Conservation (phyloP, 2,888 invertebrate species). For the Mayetiola destructor region DNA sequence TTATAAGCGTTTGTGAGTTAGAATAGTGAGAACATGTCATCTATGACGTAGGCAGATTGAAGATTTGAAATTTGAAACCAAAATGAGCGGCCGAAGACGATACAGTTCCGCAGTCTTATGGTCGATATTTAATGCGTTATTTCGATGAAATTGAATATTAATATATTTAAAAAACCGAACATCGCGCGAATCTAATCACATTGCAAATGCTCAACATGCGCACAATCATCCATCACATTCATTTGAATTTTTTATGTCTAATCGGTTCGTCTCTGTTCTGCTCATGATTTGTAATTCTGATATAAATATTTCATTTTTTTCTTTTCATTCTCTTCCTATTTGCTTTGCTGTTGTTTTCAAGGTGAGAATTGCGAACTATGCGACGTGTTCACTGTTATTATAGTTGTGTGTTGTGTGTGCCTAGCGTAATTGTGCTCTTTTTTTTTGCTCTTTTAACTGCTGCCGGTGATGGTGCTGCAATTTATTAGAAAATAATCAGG, state of each 20-base stretch:
- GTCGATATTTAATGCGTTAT: slow-evolving; percentile 7
- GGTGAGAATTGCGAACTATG: slow-evolving; percentile 11
- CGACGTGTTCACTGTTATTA: slow-evolving; percentile 10
- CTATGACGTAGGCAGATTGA: too few relatives aligned
- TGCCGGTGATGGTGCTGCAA: background rate
- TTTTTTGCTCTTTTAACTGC: background rate
- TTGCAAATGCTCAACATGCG: slow-evolving; percentile 6
- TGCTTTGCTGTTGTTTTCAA: too few relatives aligned
- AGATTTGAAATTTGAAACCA: too few relatives aligned
- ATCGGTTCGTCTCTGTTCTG: too few relatives aligned
- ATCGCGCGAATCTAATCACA: slow-evolving; percentile 4
- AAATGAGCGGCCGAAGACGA: too few relatives aligned
- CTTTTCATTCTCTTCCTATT: background rate
- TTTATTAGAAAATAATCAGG: slow-evolving; percentile 10
- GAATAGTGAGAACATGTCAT: too few relatives aligned
- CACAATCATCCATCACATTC: too few relatives aligned
- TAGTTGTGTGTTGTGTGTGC: too few relatives aligned
- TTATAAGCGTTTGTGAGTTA: too few relatives aligned
- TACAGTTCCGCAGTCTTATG: too few relatives aligned
- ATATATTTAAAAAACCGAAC: background rate
- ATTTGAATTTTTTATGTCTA: too few relatives aligned
- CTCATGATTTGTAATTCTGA: too few relatives aligned
- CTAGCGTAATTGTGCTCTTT: background rate
- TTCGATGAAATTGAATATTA: background rate
- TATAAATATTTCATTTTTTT: background rate